Percentiles rank a stretch among this genome's conserved stretches.
phyloP scores from a whole-genome alignment of 2,797 vertebrate genomes.

The Sitta carolinensis region DNA sequence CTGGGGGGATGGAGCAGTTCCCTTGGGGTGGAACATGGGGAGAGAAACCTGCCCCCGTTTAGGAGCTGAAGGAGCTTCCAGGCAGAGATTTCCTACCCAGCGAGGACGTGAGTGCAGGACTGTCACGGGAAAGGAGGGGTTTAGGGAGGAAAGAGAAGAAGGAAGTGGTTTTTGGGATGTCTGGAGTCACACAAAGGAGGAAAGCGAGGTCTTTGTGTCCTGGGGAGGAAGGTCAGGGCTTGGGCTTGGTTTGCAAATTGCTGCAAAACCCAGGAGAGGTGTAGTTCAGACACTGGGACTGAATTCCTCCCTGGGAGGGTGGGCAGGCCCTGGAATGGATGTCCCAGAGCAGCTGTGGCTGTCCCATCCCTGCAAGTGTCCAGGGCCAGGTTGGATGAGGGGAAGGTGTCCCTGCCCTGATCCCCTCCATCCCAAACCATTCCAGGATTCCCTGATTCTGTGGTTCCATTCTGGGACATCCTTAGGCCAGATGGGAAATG shows the following conservation, averaged over 20 bases:
- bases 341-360: not conserved
- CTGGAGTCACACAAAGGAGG: not conserved
- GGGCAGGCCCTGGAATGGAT: not conserved
- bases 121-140: not conserved
- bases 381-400: rapidly evolving
- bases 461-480: not conserved
- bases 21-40: rapidly evolving
- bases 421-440: not conserved
- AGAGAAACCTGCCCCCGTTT: not conserved
- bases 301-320: not conserved
- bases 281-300: not conserved
- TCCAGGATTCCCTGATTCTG: not conserved
- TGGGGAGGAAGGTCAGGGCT: not conserved
- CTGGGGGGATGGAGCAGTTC: not conserved
- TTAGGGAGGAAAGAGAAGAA: not conserved
- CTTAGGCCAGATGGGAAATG: not conserved
- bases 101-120: not conserved
- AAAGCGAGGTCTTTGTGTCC: not conserved
- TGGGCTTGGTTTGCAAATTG: not conserved
- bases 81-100: not conserved
- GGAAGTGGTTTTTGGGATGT: not conserved
- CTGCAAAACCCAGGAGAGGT: not conserved
- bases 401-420: not conserved
- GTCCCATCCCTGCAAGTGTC: not conserved
- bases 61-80: not conserved